Evolutionary conservation across 1,140 invertebrate genomes (phyloP), one percentile per base, ranked within the genome.

Genomic region (Gryllus bimaculatus): DNA sequence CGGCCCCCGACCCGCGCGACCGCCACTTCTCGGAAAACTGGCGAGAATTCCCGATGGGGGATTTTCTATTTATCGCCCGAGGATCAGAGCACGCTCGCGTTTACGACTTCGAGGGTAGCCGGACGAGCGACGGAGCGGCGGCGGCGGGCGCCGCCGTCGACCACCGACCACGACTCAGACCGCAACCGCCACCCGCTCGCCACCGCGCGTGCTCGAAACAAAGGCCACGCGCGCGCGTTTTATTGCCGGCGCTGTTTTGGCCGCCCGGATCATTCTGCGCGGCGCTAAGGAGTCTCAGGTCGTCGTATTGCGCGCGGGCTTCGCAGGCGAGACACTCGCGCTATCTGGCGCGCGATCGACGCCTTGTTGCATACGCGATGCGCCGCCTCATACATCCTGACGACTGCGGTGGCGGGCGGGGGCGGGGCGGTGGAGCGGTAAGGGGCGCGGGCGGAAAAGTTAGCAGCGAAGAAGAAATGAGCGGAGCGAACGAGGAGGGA

Each of bases 401-500:
- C 54, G 54, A 66, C 54, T 78, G 75, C 13, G 76, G 79, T 54
- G 78, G 80, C 75, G 82, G 73, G 79, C 74, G 77, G 75, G 79
- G 77, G 48, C 78, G 80, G 79, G 80, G n/a, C n/a, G n/a, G 48
- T 48, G 78, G 80, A 47, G 54, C 49, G 47, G 78, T 66, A 80
- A 76, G 80, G 77, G 80, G 80, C 74, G 76, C 74, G 74, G 26
- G 76, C 81, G 26, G 26, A 66, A 66, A 66, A 66, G 54, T 66
- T 66, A 66, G 54, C 18, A 66, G 54, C 54, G 54, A 66, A 66
- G 54, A 66, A 66, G 54, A 66, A 66, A 66, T 66, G 54, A 66
- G 54, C 54, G 54, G 10, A 82, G 84, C 81, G 85, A 85, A 86
- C 86, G 76, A n/a, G 76, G 47, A 77, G 76, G 18, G 18, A 47